A percentile compares a stretch with the other conserved stretches of the same genome.
phyloP scores from a whole-genome alignment of 2,888 invertebrate genomes.

The Megalurothrips usitatus region DNA sequence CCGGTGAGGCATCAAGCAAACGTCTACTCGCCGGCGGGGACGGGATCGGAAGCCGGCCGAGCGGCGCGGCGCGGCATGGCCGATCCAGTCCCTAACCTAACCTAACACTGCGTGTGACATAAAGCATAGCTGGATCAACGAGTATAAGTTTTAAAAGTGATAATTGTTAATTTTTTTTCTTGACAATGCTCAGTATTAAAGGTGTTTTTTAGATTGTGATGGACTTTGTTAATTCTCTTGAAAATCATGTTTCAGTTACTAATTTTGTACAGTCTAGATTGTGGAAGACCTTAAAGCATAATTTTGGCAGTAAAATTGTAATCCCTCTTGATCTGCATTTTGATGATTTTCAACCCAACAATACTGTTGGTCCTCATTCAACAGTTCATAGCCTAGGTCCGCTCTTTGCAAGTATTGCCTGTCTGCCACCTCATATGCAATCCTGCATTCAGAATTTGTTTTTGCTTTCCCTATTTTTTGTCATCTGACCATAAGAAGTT shows the following conservation, averaged over 20 bases:
- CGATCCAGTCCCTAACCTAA: too few species aligned
- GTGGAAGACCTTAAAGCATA: neutral
- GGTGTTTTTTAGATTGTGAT: neutral
- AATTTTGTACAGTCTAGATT: neutral
- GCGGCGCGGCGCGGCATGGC: too few species aligned
- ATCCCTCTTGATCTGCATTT: neutral
- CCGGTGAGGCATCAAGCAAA: too few species aligned
- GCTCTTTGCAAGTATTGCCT: neutral
- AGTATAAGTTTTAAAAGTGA: too few species aligned
- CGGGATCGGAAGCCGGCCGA: too few species aligned
- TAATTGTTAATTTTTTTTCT: too few species aligned
- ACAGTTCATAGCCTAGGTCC: neutral
- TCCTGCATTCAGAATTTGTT: constrained; percentile 38
- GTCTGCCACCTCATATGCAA: neutral
- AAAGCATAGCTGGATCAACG: too few species aligned
- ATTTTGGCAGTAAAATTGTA: neutral
- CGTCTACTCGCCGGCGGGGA: too few species aligned
- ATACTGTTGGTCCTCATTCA: neutral
- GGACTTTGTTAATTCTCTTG: neutral
- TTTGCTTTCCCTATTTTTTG: constrained; percentile 36
- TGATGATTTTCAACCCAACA: neutral
- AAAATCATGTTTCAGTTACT: neutral
- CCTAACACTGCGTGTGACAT: too few species aligned
- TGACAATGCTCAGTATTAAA: too few species aligned
- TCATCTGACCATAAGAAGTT: neutral